Evolutionary conservation across 2,797 vertebrate genomes (phyloP).

Genomic region (Betta splendens): DNA sequence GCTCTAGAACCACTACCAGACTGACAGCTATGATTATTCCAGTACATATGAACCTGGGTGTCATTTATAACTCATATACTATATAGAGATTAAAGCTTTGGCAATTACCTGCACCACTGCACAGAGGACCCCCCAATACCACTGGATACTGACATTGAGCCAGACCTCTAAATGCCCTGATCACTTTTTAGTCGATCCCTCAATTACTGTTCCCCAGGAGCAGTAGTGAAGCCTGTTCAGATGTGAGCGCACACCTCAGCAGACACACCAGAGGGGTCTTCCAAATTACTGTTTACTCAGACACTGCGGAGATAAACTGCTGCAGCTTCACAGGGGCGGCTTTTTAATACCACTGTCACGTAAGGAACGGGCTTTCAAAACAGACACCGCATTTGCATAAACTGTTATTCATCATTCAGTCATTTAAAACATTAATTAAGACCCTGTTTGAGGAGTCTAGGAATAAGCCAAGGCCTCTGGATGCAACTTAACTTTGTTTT

Average conservation of each 20-base stretch:
- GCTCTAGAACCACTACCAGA: too few species aligned
- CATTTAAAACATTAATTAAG: slow-evolving; percentile 4
- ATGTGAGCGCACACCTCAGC: neutral
- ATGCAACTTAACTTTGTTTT: neutral
- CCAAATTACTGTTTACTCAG: neutral
- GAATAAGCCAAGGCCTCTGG: neutral
- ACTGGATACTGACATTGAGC: slow-evolving; percentile 24
- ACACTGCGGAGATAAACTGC: neutral
- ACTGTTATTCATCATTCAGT: neutral
- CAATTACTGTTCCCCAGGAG: slow-evolving; percentile 20
- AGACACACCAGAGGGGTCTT: neutral
- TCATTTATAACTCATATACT: slow-evolving; percentile 3
- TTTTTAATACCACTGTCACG: neutral
- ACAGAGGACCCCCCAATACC: slow-evolving; percentile 21
- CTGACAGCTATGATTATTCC: neutral
- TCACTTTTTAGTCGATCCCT: slow-evolving; percentile 32
- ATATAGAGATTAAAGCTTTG: slow-evolving; percentile 15
- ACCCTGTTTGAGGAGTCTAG: neutral
- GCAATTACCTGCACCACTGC: slow-evolving; percentile 33
- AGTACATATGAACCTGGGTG: neutral
- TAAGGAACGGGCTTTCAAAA: slow-evolving; percentile 1
- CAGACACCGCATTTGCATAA: slow-evolving; percentile 5
- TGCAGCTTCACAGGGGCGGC: neutral
- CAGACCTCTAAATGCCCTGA: slow-evolving; percentile 16
- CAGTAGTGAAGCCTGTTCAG: slow-evolving; percentile 4